phyloP scores from a whole-genome alignment of 2,888 invertebrate species.

The Phyllotreta striolata region DNA sequence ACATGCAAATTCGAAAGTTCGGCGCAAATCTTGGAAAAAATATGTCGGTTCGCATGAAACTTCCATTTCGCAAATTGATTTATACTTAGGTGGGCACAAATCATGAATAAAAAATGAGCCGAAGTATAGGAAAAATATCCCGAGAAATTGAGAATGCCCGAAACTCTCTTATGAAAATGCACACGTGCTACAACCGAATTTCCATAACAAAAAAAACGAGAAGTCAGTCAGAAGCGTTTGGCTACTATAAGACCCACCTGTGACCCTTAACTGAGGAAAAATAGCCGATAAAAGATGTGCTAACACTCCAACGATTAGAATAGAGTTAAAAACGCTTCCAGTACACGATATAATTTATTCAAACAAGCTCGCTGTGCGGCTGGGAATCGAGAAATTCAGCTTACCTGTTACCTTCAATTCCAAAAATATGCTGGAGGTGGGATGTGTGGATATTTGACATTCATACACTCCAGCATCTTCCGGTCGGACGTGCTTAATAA shows the following conservation, averaged over 20 bases:
- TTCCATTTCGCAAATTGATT: slow-evolving; percentile 40
- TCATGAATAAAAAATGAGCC: slow-evolving; percentile 47
- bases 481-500: slow-evolving; percentile 73
- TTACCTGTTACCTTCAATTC: slow-evolving; percentile 78
- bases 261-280: slow-evolving; percentile 36
- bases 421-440: slow-evolving; percentile 77
- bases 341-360: neutral
- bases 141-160: slow-evolving; percentile 28
- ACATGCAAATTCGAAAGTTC: no score
- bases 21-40: slow-evolving; percentile 30
- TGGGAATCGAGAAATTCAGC: slow-evolving; percentile 40
- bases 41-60: slow-evolving; percentile 35
- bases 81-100: slow-evolving; percentile 41
- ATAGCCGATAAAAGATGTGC: slow-evolving; percentile 32
- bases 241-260: slow-evolving; percentile 34
- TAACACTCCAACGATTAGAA: slow-evolving; percentile 20
- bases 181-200: slow-evolving; percentile 37
- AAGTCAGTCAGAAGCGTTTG: slow-evolving; percentile 21
- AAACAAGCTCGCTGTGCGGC: neutral
- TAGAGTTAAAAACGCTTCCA: neutral
- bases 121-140: slow-evolving; percentile 29
- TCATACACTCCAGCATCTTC: slow-evolving; percentile 78
- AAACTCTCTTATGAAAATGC: slow-evolving; percentile 28
- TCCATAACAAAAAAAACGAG: slow-evolving; percentile 39
- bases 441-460: slow-evolving; percentile 84